Evolutionary conservation across 2,888 invertebrate species (phyloP).

Genomic region (Tetranychus truncatus): DNA sequence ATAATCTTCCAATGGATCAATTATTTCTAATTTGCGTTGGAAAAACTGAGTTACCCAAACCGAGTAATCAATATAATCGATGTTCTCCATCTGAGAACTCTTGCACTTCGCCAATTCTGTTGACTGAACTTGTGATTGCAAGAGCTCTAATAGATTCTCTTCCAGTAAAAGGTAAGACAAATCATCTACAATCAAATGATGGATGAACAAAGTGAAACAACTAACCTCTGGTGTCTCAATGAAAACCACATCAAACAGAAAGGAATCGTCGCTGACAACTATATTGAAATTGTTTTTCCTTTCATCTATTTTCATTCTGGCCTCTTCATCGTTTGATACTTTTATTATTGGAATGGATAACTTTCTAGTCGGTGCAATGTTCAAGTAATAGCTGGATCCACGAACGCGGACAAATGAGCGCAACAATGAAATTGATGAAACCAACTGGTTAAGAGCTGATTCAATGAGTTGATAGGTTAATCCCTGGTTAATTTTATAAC

Average conservation of each 20-base stretch:
- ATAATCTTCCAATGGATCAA: background rate
- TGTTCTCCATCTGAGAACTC: background rate
- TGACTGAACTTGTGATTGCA: background rate
- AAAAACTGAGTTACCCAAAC: background rate
- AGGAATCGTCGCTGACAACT: background rate
- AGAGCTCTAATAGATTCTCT: background rate
- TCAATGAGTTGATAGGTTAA: background rate
- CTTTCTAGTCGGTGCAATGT: background rate
- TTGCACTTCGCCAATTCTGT: too few species aligned
- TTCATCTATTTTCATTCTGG: background rate
- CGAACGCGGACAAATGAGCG: background rate
- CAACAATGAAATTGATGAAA: background rate
- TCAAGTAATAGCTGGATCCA: background rate
- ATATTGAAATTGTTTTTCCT: background rate
- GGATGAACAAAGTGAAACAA: background rate
- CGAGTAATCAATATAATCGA: background rate
- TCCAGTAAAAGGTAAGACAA: background rate
- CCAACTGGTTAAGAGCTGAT: background rate
- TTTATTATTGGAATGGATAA: background rate
- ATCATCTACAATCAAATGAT: background rate
- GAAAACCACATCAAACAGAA: background rate
- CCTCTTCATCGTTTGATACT: background rate
- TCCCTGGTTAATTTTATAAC: background rate
- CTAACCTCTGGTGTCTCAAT: background rate
- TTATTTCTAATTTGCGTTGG: background rate